These are phyloP conservation scores for Odontamblyopus rebecca DNA, from an alignment of 2,797 vertebrate genomes.

Conservation along the genomic window DNA sequence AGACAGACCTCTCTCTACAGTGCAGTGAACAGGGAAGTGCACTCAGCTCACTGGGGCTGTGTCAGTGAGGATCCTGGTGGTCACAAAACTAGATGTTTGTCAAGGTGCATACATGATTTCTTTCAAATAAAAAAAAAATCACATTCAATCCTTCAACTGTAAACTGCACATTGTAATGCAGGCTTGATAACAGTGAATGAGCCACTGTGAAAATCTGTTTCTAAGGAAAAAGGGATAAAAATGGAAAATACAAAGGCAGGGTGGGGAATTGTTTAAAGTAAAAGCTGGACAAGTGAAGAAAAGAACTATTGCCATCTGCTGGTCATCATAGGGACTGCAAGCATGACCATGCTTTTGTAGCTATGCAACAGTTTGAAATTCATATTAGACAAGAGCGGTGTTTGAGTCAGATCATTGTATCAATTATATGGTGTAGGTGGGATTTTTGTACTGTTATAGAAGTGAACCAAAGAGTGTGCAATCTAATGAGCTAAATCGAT, in stretches of 20 bases:
- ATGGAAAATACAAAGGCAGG: constrained; percentile 56
- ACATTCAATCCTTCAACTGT: constrained; percentile 43
- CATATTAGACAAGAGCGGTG: constrained; percentile 49
- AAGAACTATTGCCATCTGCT: constrained; percentile 78
- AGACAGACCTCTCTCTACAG: background rate
- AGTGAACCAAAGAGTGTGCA: background rate
- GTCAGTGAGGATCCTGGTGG: constrained; percentile 18
- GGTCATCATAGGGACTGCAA: constrained; percentile 30
- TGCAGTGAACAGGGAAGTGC: background rate
- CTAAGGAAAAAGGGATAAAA: constrained; percentile 70
- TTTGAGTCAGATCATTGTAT: constrained; percentile 55
- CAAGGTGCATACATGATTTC: constrained; percentile 34
- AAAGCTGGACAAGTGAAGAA: constrained; percentile 19
- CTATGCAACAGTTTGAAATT: constrained; percentile 17
- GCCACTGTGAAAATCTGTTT: constrained; percentile 63
- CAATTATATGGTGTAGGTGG: background rate
- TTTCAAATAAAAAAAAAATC: constrained; percentile 4
- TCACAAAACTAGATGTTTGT: constrained; percentile 30
- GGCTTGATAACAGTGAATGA: constrained; percentile 34
- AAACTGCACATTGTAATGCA: constrained; percentile 47
- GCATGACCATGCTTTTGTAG: background rate
- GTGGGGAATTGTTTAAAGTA: constrained; percentile 33
- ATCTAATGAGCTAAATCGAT: background rate
- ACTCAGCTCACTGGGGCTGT: constrained; percentile 21
- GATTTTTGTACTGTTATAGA: background rate